Conservation (phyloP, 2,888 invertebrate genomes). For the Criorhina ranunculi region DNA sequence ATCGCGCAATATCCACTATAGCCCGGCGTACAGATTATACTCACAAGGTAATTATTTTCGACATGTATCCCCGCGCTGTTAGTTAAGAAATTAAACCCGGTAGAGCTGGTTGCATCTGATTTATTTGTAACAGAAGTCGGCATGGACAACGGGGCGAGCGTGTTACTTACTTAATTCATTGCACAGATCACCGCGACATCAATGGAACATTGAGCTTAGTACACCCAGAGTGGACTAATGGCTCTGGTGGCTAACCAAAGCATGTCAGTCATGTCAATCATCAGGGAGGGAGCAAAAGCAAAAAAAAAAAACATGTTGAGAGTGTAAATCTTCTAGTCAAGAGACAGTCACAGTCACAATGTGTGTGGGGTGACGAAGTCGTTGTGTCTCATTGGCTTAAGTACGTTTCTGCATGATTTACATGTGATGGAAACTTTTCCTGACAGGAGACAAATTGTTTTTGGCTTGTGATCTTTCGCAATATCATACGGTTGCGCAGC, state of each 20-base stretch:
- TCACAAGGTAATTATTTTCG: slow-evolving; percentile 56
- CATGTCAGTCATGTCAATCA: slow-evolving; percentile 73
- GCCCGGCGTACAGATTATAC: slow-evolving; percentile 19
- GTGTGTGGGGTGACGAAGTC: slow-evolving; percentile 58
- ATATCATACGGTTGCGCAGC: slow-evolving; percentile 31
- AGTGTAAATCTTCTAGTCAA: slow-evolving; percentile 59
- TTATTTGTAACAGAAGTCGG: slow-evolving; percentile 58
- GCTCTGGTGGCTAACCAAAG: slow-evolving; percentile 72
- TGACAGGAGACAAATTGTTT: slow-evolving; percentile 73
- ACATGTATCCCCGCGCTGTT: slow-evolving; percentile 46
- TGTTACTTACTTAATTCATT: slow-evolving; percentile 69
- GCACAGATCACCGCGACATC: slow-evolving; percentile 60
- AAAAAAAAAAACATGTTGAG: slow-evolving; percentile 24
- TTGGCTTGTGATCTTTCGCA: slow-evolving; percentile 66
- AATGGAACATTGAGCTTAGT: slow-evolving; percentile 53
- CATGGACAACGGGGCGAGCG: slow-evolving; percentile 55
- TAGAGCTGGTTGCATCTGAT: slow-evolving; percentile 47
- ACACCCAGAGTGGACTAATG: slow-evolving; percentile 59
- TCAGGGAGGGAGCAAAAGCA: slow-evolving; percentile 34
- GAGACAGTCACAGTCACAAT: slow-evolving; percentile 1
- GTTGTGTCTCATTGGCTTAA: slow-evolving; percentile 31
- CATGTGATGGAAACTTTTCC: slow-evolving; percentile 69
- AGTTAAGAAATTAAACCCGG: slow-evolving; percentile 34
- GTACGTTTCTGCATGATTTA: slow-evolving; percentile 57
- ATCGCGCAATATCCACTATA: slow-evolving; percentile 24